These are phyloP conservation scores for Notolabrus celidotus DNA, from an alignment of 2,797 vertebrate genomes.

Conservation along the genomic window DNA sequence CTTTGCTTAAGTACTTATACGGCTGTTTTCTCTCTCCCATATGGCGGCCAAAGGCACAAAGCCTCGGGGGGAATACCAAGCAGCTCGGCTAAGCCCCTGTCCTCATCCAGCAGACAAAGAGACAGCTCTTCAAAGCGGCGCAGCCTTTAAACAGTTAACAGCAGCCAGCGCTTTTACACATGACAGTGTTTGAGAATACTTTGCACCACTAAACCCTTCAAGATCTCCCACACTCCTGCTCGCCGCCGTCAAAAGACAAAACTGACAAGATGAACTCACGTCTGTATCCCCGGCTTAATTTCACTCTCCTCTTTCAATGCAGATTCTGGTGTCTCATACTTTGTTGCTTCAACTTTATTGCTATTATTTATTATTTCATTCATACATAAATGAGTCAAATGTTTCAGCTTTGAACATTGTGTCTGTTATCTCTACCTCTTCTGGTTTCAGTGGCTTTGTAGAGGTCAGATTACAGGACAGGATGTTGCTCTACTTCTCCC, in stretches of 20 bases:
- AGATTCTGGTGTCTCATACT: no score
- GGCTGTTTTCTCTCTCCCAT: constrained; percentile 83
- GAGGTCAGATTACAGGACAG: no score
- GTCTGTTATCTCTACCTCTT: no score
- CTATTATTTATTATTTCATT: no score
- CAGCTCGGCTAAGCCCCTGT: constrained; percentile 76
- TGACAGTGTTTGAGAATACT: constrained; percentile 82
- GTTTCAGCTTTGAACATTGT: no score
- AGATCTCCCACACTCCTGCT: constrained; percentile 60
- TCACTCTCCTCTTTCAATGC: no score
- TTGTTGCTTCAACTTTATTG: no score
- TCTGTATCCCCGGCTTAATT: background rate
- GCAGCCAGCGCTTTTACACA: constrained; percentile 41
- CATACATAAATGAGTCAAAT: no score
- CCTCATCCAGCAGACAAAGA: constrained; percentile 75
- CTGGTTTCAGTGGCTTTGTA: no score
- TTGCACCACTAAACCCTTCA: constrained; percentile 66
- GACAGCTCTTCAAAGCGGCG: constrained; percentile 79
- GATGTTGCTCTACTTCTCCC: no score
- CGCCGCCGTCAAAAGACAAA: constrained; percentile 37
- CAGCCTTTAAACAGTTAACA: constrained; percentile 79
- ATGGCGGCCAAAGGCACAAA: constrained; percentile 85
- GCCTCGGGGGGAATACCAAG: constrained; percentile 83
- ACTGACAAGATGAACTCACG: constrained; percentile 51
- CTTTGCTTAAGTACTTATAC: constrained; percentile 89